Evolutionary conservation across 2,113 vertebrate genomes (phyloP), one percentile per base, ranked within the genome.

Genomic region (Rhea americana): DNA sequence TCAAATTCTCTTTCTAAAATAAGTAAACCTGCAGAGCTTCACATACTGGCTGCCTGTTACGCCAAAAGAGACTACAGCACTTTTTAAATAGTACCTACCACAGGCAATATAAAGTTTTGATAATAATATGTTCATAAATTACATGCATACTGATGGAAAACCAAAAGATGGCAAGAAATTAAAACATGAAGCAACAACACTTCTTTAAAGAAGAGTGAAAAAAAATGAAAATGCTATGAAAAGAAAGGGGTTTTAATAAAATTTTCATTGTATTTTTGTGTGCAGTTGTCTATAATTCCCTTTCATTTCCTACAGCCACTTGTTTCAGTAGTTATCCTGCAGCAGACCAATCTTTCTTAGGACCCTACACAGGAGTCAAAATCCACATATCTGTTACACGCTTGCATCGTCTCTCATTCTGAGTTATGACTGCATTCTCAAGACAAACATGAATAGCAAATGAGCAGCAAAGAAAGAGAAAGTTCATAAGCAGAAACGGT

Each of bases 261-360:
- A 59, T 8, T 63, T 5, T 17, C 15, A 50, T 43, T 37, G 17
- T 10, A 43, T 56, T 93, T 92, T 88, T 92, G 25, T 73, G 43
- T 93, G 83, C 56, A 43, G 79, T 87, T 92, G 66, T 87, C 77
- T 93, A 80, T 25, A 94, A 70, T 58, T 4, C 8, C 35, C 26
- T 83, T 85, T 66, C 20, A 58, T 73, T 94, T 95, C 67, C 65
- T 95, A 26, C 53, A 75, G 71, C 17, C 92, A 90, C 21, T 80
- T 84, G 37, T 89, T 96, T 85, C 73, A 87, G 55, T 32, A 88
- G 85, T 62, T 89, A 94, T 39, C 56, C 51, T 71, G 62, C 18
- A 95, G 84, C 41, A 85, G 96, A 93, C 32, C 35, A 81, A 43
- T 12, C 48, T 48, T 90, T 56, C 18, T 70, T 95, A 39, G 70